Percentiles rank a stretch among this genome's conserved stretches.
These are phyloP conservation scores for Craniophora ligustri DNA, from an alignment of 2,888 invertebrate species.

Conservation along the genomic window DNA sequence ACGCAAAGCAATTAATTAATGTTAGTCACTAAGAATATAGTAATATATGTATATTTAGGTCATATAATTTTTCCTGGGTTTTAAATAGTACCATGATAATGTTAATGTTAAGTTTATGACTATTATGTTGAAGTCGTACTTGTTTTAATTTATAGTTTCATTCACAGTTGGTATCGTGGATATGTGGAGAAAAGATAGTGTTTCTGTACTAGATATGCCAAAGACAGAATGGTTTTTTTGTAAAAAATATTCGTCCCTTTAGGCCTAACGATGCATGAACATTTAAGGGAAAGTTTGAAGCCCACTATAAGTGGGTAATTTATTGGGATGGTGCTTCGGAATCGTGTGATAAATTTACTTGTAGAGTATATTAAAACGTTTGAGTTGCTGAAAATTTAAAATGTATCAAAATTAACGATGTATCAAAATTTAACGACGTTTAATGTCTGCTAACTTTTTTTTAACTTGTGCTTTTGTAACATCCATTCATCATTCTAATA, in stretches of 20 bases:
- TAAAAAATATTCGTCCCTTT: neutral
- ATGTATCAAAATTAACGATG: neutral
- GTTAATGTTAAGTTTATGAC: constrained; percentile 12
- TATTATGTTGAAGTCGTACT: constrained; percentile 12
- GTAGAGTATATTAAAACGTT: constrained; percentile 4
- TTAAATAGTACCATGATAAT: constrained; percentile 3
- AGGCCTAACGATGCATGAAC: neutral
- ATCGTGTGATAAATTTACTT: constrained; percentile 26
- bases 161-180: constrained; percentile 28
- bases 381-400: constrained; percentile 7
- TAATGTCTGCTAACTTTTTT: constrained; percentile 32
- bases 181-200: constrained; percentile 8
- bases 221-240: constrained; percentile 36
- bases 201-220: constrained; percentile 40
- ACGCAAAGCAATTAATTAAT: constrained; percentile 14
- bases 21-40: constrained; percentile 10
- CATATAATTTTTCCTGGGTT: constrained; percentile 4
- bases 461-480: constrained; percentile 17
- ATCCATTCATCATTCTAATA: no score
- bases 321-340: constrained; percentile 38
- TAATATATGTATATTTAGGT: constrained; percentile 3
- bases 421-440: constrained; percentile 26
- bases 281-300: constrained; percentile 17
- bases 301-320: neutral
- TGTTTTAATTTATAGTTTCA: constrained; percentile 38